Conservation (phyloP, 2,113 vertebrate species). For the Progne subis region DNA sequence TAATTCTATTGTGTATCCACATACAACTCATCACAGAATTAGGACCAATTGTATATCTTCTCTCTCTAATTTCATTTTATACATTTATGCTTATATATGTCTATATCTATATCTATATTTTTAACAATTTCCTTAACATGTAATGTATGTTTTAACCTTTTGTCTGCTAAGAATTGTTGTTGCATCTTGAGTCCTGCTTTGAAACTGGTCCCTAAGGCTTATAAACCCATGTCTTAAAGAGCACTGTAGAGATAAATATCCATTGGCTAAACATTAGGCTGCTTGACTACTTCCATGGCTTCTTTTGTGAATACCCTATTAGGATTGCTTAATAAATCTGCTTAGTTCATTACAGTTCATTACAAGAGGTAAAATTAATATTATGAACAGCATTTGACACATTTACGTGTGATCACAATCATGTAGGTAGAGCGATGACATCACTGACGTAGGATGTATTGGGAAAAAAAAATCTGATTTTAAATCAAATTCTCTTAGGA, state of each 20-base stretch:
- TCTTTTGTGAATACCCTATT: not conserved
- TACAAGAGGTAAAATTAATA: not conserved
- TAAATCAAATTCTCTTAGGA: not conserved
- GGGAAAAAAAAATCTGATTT: not conserved
- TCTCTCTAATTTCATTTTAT: not conserved
- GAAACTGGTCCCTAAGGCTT: not conserved
- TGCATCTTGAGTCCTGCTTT: not conserved
- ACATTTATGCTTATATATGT: not conserved
- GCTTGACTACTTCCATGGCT: not conserved
- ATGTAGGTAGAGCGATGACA: not conserved
- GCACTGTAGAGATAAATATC: too few species aligned
- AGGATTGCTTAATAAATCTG: not conserved
- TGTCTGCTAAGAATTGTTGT: not conserved
- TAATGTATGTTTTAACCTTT: not conserved
- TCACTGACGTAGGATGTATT: not conserved
- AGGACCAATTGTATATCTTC: not conserved
- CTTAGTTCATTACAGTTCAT: not conserved
- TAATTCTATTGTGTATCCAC: not conserved
- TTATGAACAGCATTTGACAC: not conserved
- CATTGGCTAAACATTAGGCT: not conserved
- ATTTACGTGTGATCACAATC: not conserved
- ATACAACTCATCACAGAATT: not conserved
- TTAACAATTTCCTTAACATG: not conserved
- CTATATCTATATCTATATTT: not conserved
- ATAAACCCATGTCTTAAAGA: accelerated